A percentile compares a stretch with the other conserved stretches of the same genome.
Conservation (phyloP, 1,140 invertebrate genomes). For the Proctacanthus coquilletti region DNA sequence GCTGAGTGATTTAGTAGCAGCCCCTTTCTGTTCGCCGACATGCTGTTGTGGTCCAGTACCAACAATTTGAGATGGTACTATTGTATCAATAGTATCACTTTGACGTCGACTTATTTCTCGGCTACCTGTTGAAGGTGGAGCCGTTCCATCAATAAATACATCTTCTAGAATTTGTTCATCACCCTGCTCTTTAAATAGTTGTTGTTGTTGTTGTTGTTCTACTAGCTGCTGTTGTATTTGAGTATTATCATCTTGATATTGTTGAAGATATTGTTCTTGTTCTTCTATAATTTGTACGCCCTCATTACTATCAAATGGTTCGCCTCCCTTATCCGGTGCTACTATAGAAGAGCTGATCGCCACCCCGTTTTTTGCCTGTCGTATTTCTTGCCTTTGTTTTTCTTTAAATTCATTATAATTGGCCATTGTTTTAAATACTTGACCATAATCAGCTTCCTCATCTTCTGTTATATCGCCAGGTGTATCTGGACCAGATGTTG, state of each 20-base stretch:
- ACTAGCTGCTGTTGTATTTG: constrained; percentile 8
- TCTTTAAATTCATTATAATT: constrained; percentile 47
- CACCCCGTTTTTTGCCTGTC: constrained; percentile 1
- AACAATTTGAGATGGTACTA: too few relatives aligned
- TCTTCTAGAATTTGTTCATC: neutral
- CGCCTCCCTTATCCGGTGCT: too few relatives aligned
- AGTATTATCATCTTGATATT: constrained; percentile 9
- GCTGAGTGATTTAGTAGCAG: constrained; percentile 10
- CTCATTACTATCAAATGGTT: constrained; percentile 1
- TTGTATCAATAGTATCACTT: too few relatives aligned
- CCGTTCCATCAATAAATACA: neutral
- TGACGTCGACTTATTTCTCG: too few relatives aligned
- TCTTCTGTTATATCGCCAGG: constrained; percentile 51
- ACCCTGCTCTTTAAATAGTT: constrained; percentile 10
- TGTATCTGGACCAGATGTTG: constrained; percentile 74
- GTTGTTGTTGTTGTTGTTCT: constrained; percentile 1
- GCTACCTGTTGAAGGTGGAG: neutral
- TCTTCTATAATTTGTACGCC: neutral
- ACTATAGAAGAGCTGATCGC: too few relatives aligned
- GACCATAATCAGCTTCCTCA: constrained; percentile 30
- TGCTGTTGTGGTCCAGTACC: constrained; percentile 20
- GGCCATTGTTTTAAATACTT: neutral
- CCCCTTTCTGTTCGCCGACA: constrained; percentile 16
- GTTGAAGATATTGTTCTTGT: neutral
- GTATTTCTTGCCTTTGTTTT: constrained; percentile 15